Percentiles rank a stretch among this genome's conserved stretches.
These are phyloP conservation scores for Eriocheir sinensis DNA, from an alignment of 1,140 invertebrate species.

Conservation along the genomic window DNA sequence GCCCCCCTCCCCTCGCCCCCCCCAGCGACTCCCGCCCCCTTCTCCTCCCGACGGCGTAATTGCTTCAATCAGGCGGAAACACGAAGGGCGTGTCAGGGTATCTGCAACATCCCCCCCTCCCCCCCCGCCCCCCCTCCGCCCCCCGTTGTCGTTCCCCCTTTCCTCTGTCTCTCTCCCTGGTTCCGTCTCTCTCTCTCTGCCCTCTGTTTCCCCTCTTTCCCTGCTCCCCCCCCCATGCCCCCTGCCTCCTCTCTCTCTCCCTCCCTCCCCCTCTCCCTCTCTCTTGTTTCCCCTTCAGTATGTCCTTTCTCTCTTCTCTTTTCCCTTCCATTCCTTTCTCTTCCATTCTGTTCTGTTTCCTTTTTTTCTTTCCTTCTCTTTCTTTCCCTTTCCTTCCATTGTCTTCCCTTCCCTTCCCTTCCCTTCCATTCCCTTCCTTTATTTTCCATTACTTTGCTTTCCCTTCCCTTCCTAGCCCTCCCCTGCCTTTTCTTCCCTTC, in stretches of 20 bases:
- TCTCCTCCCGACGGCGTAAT: slow-evolving; percentile 43
- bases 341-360: too few relatives aligned
- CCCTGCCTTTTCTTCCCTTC: too few relatives aligned
- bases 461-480: too few relatives aligned
- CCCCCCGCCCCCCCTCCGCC: neutral
- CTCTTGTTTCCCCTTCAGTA: too few relatives aligned
- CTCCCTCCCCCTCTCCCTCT: neutral
- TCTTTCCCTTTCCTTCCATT: too few relatives aligned
- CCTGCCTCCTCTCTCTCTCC: neutral
- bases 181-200: too few relatives aligned
- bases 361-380: too few relatives aligned
- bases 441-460: too few relatives aligned
- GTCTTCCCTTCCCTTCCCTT: too few relatives aligned
- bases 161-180: neutral
- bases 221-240: neutral
- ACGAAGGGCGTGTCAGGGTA: slow-evolving; percentile 53
- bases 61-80: slow-evolving; percentile 74
- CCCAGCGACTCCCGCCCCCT: neutral
- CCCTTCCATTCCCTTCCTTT: too few relatives aligned
- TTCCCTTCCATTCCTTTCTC: too few relatives aligned
- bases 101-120: slow-evolving; percentile 39
- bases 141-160: neutral
- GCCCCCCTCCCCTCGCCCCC: neutral
- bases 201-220: neutral
- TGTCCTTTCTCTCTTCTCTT: too few relatives aligned